phyloP scores from a whole-genome alignment of 2,888 invertebrate genomes.

The Chymomyza procnemis region DNA sequence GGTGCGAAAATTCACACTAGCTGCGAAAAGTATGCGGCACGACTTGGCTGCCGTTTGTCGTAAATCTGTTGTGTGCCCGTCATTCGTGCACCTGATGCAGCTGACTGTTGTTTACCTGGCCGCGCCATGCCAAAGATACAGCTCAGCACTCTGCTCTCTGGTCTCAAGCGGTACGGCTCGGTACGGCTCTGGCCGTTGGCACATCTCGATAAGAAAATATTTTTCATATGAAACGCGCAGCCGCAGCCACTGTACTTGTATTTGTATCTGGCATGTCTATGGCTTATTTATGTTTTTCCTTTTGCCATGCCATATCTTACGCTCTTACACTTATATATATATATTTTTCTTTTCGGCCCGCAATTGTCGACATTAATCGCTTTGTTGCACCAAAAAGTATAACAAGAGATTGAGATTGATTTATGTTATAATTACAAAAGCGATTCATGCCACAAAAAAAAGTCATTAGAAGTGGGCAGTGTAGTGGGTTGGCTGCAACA shows the following conservation, averaged over 20 bases:
- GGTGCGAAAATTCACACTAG: conserved; percentile 74
- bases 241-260: conserved; percentile 41
- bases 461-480: conserved; percentile 5
- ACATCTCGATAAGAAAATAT: conserved; percentile 71
- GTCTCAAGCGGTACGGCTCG: background rate
- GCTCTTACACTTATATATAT: background rate
- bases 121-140: background rate
- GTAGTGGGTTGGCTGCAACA: conserved; percentile 4
- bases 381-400: conserved; percentile 63
- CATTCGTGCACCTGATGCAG: conserved; percentile 57
- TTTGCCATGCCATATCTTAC: conserved; percentile 66
- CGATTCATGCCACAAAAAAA: conserved; percentile 8
- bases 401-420: conserved; percentile 69
- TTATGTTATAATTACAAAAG: conserved; percentile 69
- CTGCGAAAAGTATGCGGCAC: conserved; percentile 32
- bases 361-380: conserved; percentile 69
- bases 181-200: conserved; percentile 4
- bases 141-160: background rate
- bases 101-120: background rate
- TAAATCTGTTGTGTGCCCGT: conserved; percentile 50
- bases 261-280: conserved; percentile 43
- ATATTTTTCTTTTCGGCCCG: background rate
- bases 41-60: conserved; percentile 68
- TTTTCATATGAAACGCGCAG: conserved; percentile 60
- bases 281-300: conserved; percentile 69